phyloP scores from a whole-genome alignment of 2,888 invertebrate genomes.

The Rhagonycha lutea region DNA sequence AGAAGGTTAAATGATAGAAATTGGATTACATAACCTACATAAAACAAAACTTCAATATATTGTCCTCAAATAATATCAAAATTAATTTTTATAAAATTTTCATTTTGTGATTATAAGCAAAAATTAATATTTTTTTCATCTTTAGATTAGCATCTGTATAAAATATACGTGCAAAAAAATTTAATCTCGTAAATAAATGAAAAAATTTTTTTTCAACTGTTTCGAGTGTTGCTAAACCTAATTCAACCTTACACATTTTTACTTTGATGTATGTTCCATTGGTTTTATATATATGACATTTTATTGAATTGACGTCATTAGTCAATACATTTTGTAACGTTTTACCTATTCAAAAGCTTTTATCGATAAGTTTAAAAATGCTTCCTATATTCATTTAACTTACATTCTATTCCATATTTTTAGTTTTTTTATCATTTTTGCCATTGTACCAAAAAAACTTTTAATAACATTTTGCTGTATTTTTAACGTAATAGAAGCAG shows the following conservation, averaged over 20 bases:
- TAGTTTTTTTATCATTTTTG: background rate
- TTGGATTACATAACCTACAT: no score
- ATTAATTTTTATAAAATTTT: no score
- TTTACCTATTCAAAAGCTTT: conserved; percentile 1
- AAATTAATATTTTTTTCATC: no score
- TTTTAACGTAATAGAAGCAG: background rate
- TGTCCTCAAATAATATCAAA: no score
- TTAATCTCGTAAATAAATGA: background rate
- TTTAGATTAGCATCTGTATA: background rate
- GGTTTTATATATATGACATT: background rate
- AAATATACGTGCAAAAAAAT: background rate
- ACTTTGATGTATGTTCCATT: background rate
- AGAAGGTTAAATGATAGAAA: no score
- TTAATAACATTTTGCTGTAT: background rate
- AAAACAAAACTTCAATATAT: no score
- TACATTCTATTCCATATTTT: background rate
- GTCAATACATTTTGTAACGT: background rate
- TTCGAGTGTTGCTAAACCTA: background rate
- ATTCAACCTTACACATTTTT: background rate
- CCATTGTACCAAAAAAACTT: background rate
- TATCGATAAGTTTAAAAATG: background rate
- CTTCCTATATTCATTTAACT: background rate
- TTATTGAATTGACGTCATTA: conserved; percentile 2
- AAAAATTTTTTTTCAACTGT: background rate
- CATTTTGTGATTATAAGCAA: no score